Evolutionary conservation across 2,888 invertebrate genomes (phyloP).

Genomic region (Cheilosia grossa): DNA sequence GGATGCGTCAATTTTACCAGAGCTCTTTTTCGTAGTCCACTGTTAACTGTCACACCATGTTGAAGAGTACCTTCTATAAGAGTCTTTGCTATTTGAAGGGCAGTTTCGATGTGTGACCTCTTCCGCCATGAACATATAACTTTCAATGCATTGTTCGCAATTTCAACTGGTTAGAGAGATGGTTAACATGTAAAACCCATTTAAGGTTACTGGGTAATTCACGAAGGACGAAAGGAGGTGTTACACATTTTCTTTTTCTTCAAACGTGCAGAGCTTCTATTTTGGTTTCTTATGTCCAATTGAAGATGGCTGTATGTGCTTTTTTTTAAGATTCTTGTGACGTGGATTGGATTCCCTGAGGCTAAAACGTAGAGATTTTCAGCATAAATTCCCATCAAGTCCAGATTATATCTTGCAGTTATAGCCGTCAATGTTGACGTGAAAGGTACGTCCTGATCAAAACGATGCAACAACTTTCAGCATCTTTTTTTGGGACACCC

Average conservation of each 20-base stretch:
- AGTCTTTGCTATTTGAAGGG: neutral
- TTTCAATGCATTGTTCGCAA: constrained; percentile 24
- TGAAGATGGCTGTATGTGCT: constrained; percentile 10
- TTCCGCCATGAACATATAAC: constrained; percentile 6
- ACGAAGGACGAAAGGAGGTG: too few species aligned
- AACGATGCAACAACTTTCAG: constrained; percentile 5
- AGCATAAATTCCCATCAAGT: constrained; percentile 22
- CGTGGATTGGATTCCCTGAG: neutral
- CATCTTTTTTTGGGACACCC: neutral
- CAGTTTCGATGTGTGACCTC: constrained; percentile 11
- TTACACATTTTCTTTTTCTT: too few species aligned
- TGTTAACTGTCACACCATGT: constrained; percentile 13
- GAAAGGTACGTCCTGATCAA: constrained; percentile 7
- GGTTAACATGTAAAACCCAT: too few species aligned
- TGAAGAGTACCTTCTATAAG: constrained; percentile 11
- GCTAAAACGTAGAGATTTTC: constrained; percentile 19
- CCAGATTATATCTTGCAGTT: constrained; percentile 6
- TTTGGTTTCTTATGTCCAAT: constrained; percentile 31
- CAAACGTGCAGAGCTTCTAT: neutral
- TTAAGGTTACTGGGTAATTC: too few species aligned
- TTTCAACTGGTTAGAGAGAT: too few species aligned
- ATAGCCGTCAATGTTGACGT: constrained; percentile 3
- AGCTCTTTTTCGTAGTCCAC: constrained; percentile 14
- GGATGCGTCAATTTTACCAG: constrained; percentile 3
- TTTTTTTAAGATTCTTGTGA: constrained; percentile 1